Evolutionary conservation across 2,113 vertebrate species (phyloP).

Genomic region (Xyrauchen texanus): DNA sequence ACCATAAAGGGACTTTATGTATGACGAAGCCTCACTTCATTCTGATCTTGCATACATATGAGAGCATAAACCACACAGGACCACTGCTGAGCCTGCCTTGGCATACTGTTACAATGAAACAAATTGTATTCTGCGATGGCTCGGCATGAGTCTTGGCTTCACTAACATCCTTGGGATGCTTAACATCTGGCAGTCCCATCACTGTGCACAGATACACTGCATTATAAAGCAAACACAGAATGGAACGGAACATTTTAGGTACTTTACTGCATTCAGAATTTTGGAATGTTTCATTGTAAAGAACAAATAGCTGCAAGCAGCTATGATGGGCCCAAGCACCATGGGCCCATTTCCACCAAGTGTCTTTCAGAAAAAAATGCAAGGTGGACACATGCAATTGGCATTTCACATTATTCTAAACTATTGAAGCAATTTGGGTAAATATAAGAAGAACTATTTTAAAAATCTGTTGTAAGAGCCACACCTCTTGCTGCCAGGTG

Average conservation of each 20-base stretch:
- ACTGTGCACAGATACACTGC: conserved; percentile 38
- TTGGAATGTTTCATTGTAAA: not conserved
- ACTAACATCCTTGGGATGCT: conserved; percentile 55
- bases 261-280: not conserved
- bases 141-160: conserved; percentile 57
- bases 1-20: conserved; percentile 41
- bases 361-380: too few species aligned
- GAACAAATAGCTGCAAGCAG: too few species aligned
- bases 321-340: too few species aligned
- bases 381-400: too few species aligned
- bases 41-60: conserved; percentile 47
- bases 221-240: conserved; percentile 41
- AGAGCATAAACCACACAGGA: conserved; percentile 44
- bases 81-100: conserved; percentile 53
- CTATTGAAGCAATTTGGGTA: too few species aligned
- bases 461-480: too few species aligned
- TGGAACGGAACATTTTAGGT: not conserved
- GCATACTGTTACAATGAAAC: conserved; percentile 56
- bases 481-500: too few species aligned
- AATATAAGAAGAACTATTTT: too few species aligned
- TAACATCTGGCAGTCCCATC: conserved; percentile 57
- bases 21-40: conserved; percentile 42
- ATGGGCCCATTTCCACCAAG: too few species aligned
- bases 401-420: too few species aligned
- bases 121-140: conserved; percentile 59